Conservation (phyloP, 92 coral and sea anemone species). For the Porites rus region DNA sequence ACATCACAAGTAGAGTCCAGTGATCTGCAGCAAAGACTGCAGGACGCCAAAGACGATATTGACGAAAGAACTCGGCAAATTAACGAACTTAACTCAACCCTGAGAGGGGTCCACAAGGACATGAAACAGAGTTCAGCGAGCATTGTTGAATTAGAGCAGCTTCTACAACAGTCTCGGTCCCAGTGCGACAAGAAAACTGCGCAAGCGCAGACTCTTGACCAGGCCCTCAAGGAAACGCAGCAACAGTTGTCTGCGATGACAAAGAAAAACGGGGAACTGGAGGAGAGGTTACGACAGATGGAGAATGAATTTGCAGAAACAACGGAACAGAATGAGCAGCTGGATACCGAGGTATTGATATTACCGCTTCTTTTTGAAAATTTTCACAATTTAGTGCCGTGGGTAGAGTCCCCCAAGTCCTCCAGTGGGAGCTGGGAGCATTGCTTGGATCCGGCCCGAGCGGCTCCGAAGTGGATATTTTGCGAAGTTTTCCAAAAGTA, state of each 20-base stretch:
- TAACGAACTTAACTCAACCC: constrained; percentile 82
- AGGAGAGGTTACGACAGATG: constrained; percentile 75
- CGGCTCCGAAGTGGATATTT: too few relatives aligned
- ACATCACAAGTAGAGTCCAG: constrained; percentile 77
- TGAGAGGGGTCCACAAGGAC: constrained; percentile 92
- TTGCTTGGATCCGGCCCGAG: too few relatives aligned
- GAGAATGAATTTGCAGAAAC: constrained; percentile 72
- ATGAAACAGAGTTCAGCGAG: constrained; percentile 93
- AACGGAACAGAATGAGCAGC: constrained; percentile 64
- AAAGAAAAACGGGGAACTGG: constrained; percentile 88
- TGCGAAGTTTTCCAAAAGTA: too few relatives aligned
- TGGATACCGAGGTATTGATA: constrained; percentile 71
- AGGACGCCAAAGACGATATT: constrained; percentile 78
- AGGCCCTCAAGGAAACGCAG: constrained; percentile 84
- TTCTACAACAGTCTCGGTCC: constrained; percentile 88
- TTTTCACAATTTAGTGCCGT: too few relatives aligned
- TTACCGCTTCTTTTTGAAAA: too few relatives aligned
- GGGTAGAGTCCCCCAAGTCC: too few relatives aligned
- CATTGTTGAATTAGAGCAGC: constrained; percentile 91
- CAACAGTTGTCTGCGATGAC: constrained; percentile 77
- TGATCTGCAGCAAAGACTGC: constrained; percentile 72
- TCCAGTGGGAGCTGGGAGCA: too few relatives aligned
- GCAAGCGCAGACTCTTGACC: constrained; percentile 85
- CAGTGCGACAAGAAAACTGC: constrained; percentile 89
- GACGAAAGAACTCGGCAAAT: constrained; percentile 87